phyloP scores from a whole-genome alignment of 2,797 vertebrate genomes.

The Micromesistius poutassou region DNA sequence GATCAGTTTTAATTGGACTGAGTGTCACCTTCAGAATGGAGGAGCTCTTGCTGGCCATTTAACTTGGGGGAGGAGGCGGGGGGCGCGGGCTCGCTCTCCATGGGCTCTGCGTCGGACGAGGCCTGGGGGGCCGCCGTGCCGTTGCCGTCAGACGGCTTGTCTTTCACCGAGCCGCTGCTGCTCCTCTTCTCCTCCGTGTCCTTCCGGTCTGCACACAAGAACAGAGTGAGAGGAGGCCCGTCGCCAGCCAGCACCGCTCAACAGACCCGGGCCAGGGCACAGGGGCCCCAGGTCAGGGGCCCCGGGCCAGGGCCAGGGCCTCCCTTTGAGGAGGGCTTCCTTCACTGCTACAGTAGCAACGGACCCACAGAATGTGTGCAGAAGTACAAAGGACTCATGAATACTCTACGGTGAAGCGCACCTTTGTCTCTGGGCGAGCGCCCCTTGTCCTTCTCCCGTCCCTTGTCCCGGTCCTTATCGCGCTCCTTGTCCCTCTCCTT shows the following conservation, averaged over 20 bases:
- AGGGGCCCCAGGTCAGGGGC: too few species aligned
- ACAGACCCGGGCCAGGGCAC: too few species aligned
- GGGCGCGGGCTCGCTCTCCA: constrained; percentile 82
- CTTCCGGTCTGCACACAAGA: constrained; percentile 83
- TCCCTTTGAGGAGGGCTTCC: too few species aligned
- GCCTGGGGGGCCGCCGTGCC: constrained; percentile 60
- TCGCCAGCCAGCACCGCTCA: too few species aligned
- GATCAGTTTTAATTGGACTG: constrained; percentile 99
- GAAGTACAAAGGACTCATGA: too few species aligned
- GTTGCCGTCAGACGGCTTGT: constrained; percentile 80
- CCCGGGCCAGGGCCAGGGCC: too few species aligned
- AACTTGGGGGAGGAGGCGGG: constrained; percentile 89
- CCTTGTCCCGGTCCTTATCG: constrained; percentile 82
- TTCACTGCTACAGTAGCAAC: too few species aligned
- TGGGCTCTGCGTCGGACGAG: constrained; percentile 81
- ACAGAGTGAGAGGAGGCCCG: too few species aligned
- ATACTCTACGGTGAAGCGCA: constrained; percentile 44
- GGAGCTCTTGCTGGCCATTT: constrained; percentile 95
- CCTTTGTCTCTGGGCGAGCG: constrained; percentile 95
- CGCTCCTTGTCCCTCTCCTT: constrained; percentile 82
- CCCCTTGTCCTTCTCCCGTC: constrained; percentile 84
- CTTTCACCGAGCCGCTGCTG: constrained; percentile 81
- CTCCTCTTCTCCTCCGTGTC: constrained; percentile 91
- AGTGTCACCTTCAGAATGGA: constrained; percentile 99
- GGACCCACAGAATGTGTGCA: too few species aligned